phyloP scores from a whole-genome alignment of 2,797 vertebrate genomes.

The Phrynocephalus vlangalii region DNA sequence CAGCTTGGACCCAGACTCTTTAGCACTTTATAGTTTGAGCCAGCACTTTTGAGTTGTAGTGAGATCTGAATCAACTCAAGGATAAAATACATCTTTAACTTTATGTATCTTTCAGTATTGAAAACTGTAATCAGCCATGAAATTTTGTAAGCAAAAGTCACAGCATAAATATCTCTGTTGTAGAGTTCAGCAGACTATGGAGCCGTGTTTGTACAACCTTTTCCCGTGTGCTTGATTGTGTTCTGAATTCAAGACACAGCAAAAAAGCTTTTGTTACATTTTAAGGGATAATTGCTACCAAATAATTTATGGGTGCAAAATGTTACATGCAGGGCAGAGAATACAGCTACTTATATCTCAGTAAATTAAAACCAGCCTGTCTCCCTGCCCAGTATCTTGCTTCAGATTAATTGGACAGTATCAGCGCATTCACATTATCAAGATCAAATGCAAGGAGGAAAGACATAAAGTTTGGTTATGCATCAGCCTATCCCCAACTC shows the following conservation, averaged over 20 bases:
- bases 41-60: neutral
- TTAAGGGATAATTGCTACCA: constrained; percentile 74
- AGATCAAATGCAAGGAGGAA: constrained; percentile 70
- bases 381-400: constrained; percentile 49
- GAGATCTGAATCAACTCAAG: neutral
- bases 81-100: constrained; percentile 22
- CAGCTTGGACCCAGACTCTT: no score
- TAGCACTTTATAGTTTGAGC: neutral
- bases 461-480: constrained; percentile 67
- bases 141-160: constrained; percentile 48
- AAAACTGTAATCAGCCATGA: constrained; percentile 16
- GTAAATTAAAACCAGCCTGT: constrained; percentile 76
- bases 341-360: constrained; percentile 63
- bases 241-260: constrained; percentile 70
- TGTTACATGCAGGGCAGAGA: constrained; percentile 58
- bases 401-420: constrained; percentile 75
- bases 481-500: constrained; percentile 62
- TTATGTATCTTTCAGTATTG: neutral
- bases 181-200: constrained; percentile 4
- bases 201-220: constrained; percentile 7
- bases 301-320: constrained; percentile 76
- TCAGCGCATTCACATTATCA: constrained; percentile 65
- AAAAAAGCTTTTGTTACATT: constrained; percentile 67
- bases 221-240: constrained; percentile 50
- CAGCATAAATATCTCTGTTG: constrained; percentile 12